phyloP scores from a whole-genome alignment of 2,797 vertebrate genomes.

The Arrhamphus sclerolepis region DNA sequence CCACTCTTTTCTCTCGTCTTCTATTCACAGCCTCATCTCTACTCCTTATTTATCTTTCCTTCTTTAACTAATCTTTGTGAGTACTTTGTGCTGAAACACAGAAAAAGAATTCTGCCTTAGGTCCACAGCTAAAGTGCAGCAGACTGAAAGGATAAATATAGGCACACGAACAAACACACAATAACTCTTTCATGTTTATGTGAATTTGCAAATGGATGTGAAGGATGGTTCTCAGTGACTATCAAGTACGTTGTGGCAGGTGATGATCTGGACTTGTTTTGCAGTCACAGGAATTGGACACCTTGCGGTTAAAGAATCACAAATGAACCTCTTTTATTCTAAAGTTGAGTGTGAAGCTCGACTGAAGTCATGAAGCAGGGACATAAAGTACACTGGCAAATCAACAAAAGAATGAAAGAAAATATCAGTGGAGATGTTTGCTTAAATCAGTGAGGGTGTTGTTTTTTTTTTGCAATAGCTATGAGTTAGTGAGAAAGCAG shows the following conservation, averaged over 20 bases:
- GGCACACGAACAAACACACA: not conserved
- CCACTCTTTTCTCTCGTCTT: slow-evolving; percentile 31
- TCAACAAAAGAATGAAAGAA: too few species aligned
- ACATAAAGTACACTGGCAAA: too few species aligned
- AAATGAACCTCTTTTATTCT: not conserved
- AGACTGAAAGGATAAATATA: slow-evolving; percentile 24
- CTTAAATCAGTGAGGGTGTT: too few species aligned
- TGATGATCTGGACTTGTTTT: not conserved
- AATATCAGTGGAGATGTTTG: too few species aligned
- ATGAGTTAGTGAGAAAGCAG: not conserved
- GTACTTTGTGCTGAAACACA: slow-evolving; percentile 27
- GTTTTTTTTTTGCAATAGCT: not conserved
- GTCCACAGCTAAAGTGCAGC: slow-evolving; percentile 2
- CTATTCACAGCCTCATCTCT: slow-evolving; percentile 19
- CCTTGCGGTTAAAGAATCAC: not conserved
- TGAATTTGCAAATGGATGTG: not conserved
- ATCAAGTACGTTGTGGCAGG: not conserved
- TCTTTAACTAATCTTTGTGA: slow-evolving; percentile 32
- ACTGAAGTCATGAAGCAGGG: too few species aligned
- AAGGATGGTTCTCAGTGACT: not conserved
- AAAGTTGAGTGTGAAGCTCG: too few species aligned
- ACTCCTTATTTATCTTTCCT: slow-evolving; percentile 27
- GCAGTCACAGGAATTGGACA: too few species aligned
- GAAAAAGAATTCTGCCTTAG: slow-evolving; percentile 4
- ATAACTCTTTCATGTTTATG: not conserved